phyloP scores from a whole-genome alignment of 2,888 invertebrate species.

The Agrilus biguttatus region DNA sequence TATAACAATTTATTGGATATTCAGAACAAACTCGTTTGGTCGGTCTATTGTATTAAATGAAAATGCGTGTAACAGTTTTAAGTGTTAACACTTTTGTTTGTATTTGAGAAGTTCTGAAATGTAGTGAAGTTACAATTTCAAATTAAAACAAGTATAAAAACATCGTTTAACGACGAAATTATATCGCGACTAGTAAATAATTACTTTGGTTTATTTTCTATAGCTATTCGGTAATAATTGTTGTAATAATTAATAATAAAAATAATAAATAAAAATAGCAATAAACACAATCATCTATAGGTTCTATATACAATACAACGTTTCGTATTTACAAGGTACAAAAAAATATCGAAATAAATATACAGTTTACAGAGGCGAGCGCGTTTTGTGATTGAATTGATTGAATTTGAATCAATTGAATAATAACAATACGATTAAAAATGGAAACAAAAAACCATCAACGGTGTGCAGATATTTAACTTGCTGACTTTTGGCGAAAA shows the following conservation, averaged over 20 bases:
- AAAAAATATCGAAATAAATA: conserved; percentile 4
- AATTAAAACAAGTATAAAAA: too few relatives aligned
- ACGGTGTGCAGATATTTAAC: conserved; percentile 31
- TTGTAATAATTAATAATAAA: conserved; percentile 14
- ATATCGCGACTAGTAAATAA: too few relatives aligned
- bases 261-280: conserved; percentile 9
- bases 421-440: conserved; percentile 25
- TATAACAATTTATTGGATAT: too few relatives aligned
- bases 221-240: conserved; percentile 5
- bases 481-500: conserved; percentile 32
- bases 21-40: too few relatives aligned
- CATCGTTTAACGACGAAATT: too few relatives aligned
- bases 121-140: too few relatives aligned
- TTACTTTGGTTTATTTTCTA: background rate
- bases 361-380: conserved; percentile 12
- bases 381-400: conserved; percentile 12
- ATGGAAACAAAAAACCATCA: conserved; percentile 22
- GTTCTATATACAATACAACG: conserved; percentile 13
- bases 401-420: conserved; percentile 27
- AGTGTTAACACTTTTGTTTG: too few relatives aligned
- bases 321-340: conserved; percentile 16
- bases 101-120: too few relatives aligned
- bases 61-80: too few relatives aligned
- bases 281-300: conserved; percentile 12
- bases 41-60: too few relatives aligned